Conservation (phyloP, 2,888 invertebrate species). For the Pollenia griseotomentosa region DNA sequence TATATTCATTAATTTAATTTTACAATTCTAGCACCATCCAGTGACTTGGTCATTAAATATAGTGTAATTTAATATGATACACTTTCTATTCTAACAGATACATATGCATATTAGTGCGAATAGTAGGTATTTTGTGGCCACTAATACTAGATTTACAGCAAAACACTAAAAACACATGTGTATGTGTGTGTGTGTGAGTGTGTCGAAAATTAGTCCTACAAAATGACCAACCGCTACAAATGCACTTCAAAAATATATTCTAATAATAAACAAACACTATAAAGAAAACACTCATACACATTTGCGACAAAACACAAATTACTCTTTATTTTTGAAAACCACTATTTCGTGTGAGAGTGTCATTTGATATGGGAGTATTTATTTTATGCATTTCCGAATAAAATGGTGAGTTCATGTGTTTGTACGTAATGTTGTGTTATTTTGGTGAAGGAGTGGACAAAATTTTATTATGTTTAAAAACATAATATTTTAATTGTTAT, state of each 20-base stretch:
- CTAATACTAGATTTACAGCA: slow-evolving; percentile 39
- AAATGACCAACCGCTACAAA: slow-evolving; percentile 33
- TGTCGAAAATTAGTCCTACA: slow-evolving; percentile 19
- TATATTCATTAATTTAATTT: too few species aligned
- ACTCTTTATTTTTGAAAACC: slow-evolving; percentile 39
- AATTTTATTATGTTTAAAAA: slow-evolving; percentile 35
- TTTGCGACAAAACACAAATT: background rate
- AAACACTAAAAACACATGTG: background rate
- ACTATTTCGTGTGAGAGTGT: slow-evolving; percentile 42
- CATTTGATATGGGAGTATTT: slow-evolving; percentile 37
- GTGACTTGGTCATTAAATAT: background rate
- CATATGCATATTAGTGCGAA: slow-evolving; percentile 26
- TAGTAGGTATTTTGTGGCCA: slow-evolving; percentile 51
- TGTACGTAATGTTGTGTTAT: background rate
- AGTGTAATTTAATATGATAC: background rate
- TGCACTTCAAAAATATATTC: background rate
- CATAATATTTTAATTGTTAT: slow-evolving; percentile 62
- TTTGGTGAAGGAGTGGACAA: background rate
- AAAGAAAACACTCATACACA: background rate
- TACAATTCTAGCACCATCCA: background rate
- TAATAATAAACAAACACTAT: slow-evolving; percentile 45
- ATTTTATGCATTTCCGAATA: background rate
- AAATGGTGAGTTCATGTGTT: background rate
- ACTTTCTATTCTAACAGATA: background rate
- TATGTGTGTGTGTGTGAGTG: background rate